Percentiles rank a stretch among this genome's conserved stretches.
These are phyloP conservation scores for Asobara japonica DNA, from an alignment of 1,140 invertebrate genomes.

Conservation along the genomic window DNA sequence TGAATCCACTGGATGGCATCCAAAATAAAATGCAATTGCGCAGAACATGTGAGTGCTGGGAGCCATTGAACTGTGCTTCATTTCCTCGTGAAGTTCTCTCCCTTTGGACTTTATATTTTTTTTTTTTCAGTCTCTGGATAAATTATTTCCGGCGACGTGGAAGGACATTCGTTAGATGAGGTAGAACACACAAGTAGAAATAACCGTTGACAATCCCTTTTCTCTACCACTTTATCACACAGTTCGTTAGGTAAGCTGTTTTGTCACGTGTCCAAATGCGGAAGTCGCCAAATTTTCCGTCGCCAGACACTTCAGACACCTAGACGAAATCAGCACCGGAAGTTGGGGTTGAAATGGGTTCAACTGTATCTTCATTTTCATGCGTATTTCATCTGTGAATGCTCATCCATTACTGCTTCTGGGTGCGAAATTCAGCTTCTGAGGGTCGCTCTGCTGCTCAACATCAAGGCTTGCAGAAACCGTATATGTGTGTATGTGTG, in stretches of 20 bases:
- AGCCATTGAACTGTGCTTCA: neutral
- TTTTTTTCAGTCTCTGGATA: neutral
- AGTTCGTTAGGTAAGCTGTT: conserved; percentile 59
- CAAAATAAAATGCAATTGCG: no score
- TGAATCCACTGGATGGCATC: no score
- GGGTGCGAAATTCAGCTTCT: neutral
- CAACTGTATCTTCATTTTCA: neutral
- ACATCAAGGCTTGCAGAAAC: no score
- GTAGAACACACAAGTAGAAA: neutral
- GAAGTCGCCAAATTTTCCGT: conserved; percentile 43
- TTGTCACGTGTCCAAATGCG: conserved; percentile 50
- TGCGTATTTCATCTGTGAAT: neutral
- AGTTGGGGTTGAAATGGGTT: conserved; percentile 15
- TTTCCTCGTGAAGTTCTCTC: neutral
- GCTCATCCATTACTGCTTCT: neutral
- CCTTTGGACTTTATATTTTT: neutral
- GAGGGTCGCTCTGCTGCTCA: no score
- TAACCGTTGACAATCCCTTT: conserved; percentile 36
- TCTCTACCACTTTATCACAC: conserved; percentile 45
- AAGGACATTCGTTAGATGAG: conserved; percentile 34
- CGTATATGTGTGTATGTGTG: no score
- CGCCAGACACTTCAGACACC: conserved; percentile 29
- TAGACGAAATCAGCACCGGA: neutral
- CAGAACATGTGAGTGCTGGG: no score
- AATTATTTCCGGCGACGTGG: conserved; percentile 45